Percentiles rank a stretch among this genome's conserved stretches.
These are phyloP conservation scores for Cololabis saira DNA, from an alignment of 2,113 vertebrate genomes.

Conservation along the genomic window DNA sequence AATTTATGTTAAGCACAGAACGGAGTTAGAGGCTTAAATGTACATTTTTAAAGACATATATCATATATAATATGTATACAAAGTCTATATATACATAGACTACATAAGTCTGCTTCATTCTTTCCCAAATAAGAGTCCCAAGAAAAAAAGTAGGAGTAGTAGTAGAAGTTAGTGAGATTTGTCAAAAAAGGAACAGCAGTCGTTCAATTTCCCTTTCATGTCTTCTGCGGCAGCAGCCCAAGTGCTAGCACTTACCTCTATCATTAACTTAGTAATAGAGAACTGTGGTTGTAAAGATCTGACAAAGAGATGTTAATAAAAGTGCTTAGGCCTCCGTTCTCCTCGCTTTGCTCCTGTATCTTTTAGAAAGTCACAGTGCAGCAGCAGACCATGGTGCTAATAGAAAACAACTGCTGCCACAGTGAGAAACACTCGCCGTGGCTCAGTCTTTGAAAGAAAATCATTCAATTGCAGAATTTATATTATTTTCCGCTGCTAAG, in stretches of 20 bases:
- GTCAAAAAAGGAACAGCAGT: constrained; percentile 44
- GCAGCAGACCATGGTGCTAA: constrained; percentile 63
- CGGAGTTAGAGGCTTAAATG: constrained; percentile 13
- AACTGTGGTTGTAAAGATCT: constrained; percentile 61
- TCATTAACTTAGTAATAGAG: constrained; percentile 71
- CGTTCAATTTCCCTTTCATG: constrained; percentile 38
- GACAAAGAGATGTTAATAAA: constrained; percentile 75
- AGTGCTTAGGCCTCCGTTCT: constrained; percentile 70
- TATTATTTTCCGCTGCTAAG: constrained; percentile 18
- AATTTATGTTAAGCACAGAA: constrained; percentile 36
- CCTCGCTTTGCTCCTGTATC: constrained; percentile 59
- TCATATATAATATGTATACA: too few species aligned
- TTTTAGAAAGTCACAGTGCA: constrained; percentile 68
- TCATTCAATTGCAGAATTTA: constrained; percentile 47
- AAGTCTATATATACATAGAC: too few species aligned
- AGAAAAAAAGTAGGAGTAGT: constrained; percentile 30
- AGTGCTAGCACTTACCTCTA: constrained; percentile 64
- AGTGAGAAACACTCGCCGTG: constrained; percentile 59
- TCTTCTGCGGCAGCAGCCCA: constrained; percentile 46
- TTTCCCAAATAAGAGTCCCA: constrained; percentile 25
- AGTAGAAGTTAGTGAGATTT: too few species aligned
- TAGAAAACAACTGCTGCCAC: constrained; percentile 66
- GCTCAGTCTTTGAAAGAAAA: constrained; percentile 63
- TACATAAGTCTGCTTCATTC: constrained; percentile 5
- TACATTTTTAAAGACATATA: too few species aligned